Evolutionary conservation across 2,888 invertebrate genomes (phyloP).

Genomic region (Doris montereyensis): DNA sequence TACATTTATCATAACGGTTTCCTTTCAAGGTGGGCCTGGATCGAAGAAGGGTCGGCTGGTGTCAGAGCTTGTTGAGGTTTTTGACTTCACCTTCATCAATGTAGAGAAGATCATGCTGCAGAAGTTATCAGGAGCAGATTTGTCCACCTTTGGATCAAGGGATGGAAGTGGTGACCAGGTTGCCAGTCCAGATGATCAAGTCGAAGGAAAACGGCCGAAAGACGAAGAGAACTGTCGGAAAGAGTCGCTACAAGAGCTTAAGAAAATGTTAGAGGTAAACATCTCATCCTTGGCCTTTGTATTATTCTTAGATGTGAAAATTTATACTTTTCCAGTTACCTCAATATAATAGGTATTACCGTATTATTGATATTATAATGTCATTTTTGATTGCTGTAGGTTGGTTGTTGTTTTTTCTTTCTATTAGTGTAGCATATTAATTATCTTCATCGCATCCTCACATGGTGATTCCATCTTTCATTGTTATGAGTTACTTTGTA

Average conservation of each 20-base stretch:
- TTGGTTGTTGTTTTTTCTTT: no score
- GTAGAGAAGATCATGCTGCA: constrained; percentile 65
- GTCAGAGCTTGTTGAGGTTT: constrained; percentile 65
- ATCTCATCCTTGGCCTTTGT: no score
- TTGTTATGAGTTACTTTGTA: no score
- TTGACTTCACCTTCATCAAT: constrained; percentile 65
- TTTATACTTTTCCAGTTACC: no score
- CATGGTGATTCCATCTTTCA: no score
- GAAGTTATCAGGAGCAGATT: constrained; percentile 58
- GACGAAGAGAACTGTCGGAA: constrained; percentile 28
- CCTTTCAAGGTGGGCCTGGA: constrained; percentile 68
- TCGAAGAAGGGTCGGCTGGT: constrained; percentile 69
- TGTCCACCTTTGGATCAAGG: constrained; percentile 48
- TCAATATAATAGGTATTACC: no score
- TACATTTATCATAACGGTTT: no score
- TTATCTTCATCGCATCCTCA: no score
- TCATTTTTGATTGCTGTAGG: no score
- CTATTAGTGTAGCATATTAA: no score
- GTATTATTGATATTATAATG: no score
- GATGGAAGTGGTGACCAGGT: constrained; percentile 56
- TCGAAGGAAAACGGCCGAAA: not conserved
- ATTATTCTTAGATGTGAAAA: no score
- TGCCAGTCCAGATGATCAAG: constrained; percentile 56
- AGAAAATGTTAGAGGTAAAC: constrained; percentile 38
- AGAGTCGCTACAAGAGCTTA: constrained; percentile 36